phyloP scores from a whole-genome alignment of 2,888 invertebrate genomes.

The Blomia tropicalis region DNA sequence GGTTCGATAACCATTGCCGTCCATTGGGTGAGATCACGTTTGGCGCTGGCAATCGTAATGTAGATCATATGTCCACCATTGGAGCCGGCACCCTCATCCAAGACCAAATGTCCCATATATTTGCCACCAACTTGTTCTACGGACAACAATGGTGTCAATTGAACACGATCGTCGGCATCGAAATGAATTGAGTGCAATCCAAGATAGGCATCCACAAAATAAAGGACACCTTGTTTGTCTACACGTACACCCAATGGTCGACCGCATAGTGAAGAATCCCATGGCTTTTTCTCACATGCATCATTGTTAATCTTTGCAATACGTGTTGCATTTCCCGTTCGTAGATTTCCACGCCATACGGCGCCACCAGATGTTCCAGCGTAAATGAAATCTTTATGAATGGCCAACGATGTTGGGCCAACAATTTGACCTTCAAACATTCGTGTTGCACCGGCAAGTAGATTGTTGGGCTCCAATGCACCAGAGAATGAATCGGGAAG shows the following conservation, averaged over 20 bases:
- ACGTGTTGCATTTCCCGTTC: constrained; percentile 20
- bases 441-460: constrained; percentile 17
- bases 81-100: constrained; percentile 18
- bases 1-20: constrained; percentile 28
- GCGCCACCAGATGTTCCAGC: constrained; percentile 24
- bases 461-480: constrained; percentile 21
- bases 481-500: constrained; percentile 21
- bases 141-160: constrained; percentile 19
- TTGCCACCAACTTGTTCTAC: constrained; percentile 23
- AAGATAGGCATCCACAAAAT: constrained; percentile 22
- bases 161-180: constrained; percentile 16
- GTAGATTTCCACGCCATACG: constrained; percentile 22
- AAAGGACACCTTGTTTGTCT: constrained; percentile 12
- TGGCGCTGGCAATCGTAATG: constrained; percentile 19
- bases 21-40: constrained; percentile 23
- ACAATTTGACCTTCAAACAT: constrained; percentile 21
- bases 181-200: constrained; percentile 20
- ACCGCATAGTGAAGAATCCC: constrained; percentile 22
- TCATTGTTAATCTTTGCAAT: constrained; percentile 22
- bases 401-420: constrained; percentile 21
- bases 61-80: constrained; percentile 19
- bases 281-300: constrained; percentile 18
- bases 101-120: constrained; percentile 22
- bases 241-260: constrained; percentile 22
- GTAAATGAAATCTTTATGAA: constrained; percentile 21